Percentiles rank a stretch among this genome's conserved stretches.
These are phyloP conservation scores for Myanophis thanlyinensis DNA, from an alignment of 2,113 vertebrate genomes.

Conservation along the genomic window DNA sequence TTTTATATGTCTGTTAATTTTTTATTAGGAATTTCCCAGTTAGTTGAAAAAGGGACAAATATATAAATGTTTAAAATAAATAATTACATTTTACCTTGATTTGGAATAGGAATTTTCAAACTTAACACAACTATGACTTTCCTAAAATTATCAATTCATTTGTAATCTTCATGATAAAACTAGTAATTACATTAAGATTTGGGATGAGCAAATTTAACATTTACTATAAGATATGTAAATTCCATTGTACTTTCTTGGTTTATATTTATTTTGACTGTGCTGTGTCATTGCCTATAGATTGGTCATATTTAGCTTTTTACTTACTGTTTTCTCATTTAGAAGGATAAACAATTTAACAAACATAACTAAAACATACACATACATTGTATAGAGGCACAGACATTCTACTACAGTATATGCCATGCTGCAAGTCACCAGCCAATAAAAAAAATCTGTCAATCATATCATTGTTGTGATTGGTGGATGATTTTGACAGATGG, in stretches of 20 bases:
- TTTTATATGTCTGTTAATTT: neutral
- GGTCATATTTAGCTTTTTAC: neutral
- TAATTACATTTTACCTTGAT: neutral
- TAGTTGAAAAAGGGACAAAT: neutral
- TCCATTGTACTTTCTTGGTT: neutral
- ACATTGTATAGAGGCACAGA: neutral
- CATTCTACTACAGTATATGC: neutral
- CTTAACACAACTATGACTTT: neutral
- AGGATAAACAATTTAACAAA: neutral
- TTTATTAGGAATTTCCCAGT: neutral
- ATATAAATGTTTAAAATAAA: neutral
- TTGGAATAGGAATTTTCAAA: neutral
- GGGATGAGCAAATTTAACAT: neutral
- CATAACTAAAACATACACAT: neutral
- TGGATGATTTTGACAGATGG: neutral
- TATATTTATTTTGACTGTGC: neutral
- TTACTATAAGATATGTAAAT: neutral
- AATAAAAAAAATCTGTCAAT: neutral
- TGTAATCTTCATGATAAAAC: neutral
- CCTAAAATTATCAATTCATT: neutral
- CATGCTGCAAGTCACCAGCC: neutral
- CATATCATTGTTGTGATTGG: neutral
- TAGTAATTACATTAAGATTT: neutral
- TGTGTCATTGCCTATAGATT: neutral
- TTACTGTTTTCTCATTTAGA: neutral